Base-by-base conservation (phyloP, 2,113 vertebrate species). In the Anoplopoma fimbria region DNA sequence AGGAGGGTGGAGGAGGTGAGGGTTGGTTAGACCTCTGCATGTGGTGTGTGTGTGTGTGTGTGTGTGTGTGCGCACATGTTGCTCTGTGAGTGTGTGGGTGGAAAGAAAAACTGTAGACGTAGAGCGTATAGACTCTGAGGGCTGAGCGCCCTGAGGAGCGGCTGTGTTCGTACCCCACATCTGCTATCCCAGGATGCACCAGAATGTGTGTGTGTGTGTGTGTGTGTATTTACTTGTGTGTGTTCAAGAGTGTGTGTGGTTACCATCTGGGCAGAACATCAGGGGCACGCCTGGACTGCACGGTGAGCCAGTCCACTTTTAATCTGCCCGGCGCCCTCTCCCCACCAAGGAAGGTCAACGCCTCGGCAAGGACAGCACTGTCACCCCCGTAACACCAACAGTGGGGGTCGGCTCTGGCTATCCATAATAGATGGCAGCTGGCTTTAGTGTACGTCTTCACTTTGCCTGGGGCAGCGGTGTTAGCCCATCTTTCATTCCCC, bases 341-440 rank as follows among this genome's bases (percentile, higher is more conserved):
- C 90, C 83, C 91, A 76, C 87, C 81, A 77, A 85, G 84, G 90
- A 94, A 94, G 93, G 93, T 94, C 93, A 93, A 38, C 88, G 88
- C 85, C 87, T 93, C 90, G 85, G 91, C 93, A 94, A 94, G 93
- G 93, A 93, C 92, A 87, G 88, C 69, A 85, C 88, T 85, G 88
- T 89, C 92, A 90, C 90, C 93, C 91, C 93, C 29, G 80, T 86
- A 89, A 92, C 89, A 91, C 84, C 81, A 75, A 89, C 90, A 84
- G 89, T 83, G 89, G 91, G 90, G 91, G 91, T 92, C 87, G 85
- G 82, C 81, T 1, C 85, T 53, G 91, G 90, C 91, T 81, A 92
- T 93, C 92, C 90, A 93, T 94, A 94, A 93, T 94, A 93, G 93
- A 93, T 94, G 93, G 92, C 93, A 94, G 91, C 92, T 94, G 93